Base-by-base conservation (phyloP, 1,140 invertebrate species). In the Zaprionus vittiger region DNA sequence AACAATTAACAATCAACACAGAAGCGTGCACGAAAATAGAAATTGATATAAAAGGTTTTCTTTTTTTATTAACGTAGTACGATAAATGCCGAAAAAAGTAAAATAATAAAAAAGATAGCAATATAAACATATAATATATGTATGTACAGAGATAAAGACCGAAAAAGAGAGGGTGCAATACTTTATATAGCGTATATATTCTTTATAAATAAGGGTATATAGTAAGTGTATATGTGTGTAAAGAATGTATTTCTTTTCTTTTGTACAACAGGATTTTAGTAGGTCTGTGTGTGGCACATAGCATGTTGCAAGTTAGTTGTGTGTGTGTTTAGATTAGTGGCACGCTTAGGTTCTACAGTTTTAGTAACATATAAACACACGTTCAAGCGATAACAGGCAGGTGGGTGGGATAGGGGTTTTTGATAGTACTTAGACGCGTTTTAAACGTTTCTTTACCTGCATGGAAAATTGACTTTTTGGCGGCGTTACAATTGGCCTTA, bases 381-480 rank as follows among this genome's bases (percentile, higher is more conserved):
- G 70, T 62, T 73, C 26, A 81, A 77, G 26, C 68, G 57, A 57
- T 55, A 69, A 73, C 81, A 73, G 72, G 47, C 47, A 24, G 47
- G 9, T 47, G n/a, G 41, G 31, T 9, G 31, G 31, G 28, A 7
- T 31, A 11, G 31, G 31, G 31, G 14, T n/a, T 41, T 41, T 41
- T 41, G 38, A 41, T n/a, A 41, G 38, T 41, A n/a, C 15, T 41
- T 41, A 6, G 38, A 41, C 38, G n/a, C 41, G 11, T 26, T 64
- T 64, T 56, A 52, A 49, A 41, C 38, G 14, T 65, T 75, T 69
- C 26, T 60, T 79, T 93, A 93, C 92, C 92, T 93, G 92, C 91
- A 93, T 92, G 77, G 92, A 93, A 91, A 83, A 93, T 80, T 92
- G 91, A 73, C 65, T 92, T 91, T 93, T 93, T 64, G 92, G 85